Evolutionary conservation across 1,140 invertebrate species (phyloP), one percentile per base, ranked within the genome.

Genomic region (Zaprionus capensis): DNA sequence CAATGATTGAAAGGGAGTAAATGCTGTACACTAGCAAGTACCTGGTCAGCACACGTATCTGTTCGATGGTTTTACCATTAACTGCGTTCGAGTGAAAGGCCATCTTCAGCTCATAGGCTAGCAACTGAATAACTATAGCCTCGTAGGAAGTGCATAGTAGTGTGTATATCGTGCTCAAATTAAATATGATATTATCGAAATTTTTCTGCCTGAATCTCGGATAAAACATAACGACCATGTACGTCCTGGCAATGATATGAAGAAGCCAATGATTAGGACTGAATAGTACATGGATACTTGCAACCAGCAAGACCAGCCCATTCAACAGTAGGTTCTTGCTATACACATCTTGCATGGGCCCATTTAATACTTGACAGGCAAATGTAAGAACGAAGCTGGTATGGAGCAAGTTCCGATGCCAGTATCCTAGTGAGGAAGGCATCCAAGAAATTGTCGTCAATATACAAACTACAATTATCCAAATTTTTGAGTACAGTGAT

Each of bases 81-180:
- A 62, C 24, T 31, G 65, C 51, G 36, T 71, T 77, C 44, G 79
- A 38, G 2, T 57, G 34, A 7, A 86, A 56, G 5, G 36, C 56
- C 41, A 87, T 26, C 20, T 77, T 70, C 9, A 86, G 51, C 34
- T 86, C 83, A 36, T 71, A 20, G 4, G 56, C 51, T 20, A 86
- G 53, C 26, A 82, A 41, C 26, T 86, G 76, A 24, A 86, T 78
- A 5, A 80, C 63, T 31, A 80, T 49, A 4, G 76, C 26, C n/a
- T 86, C 80, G 49, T 74, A 82, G 0, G 83, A 80, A 22, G 76
- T 87, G 51, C 57, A 77, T 4, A 75, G 57, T 2, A 86, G 36
- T 0, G 83, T 62, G 20, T 87, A 82, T 0, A 80, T 6, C 0
- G 76, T 82, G 31, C 69, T 66, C 1, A 86, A 38, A 46, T 82